Evolutionary conservation across 2,113 vertebrate species (phyloP), one percentile per base, ranked within the genome.

Genomic region (Caranx melampygus): DNA sequence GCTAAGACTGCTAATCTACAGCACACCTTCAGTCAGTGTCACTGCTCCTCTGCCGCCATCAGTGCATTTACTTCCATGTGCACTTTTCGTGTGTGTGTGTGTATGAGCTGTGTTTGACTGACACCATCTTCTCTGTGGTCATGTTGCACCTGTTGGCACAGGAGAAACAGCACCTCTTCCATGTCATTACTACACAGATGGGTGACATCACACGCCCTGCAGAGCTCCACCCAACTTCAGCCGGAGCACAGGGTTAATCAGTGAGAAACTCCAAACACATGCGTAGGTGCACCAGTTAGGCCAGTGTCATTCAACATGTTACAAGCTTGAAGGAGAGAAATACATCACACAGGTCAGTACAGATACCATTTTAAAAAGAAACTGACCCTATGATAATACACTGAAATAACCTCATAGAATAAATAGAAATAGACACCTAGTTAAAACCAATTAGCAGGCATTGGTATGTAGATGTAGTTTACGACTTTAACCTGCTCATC

Each of bases 1-100:
- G 79, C 81, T 78, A 57, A 72, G 65, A 73, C 78, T 76, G 79
- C 79, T 91, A 67, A 85, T 86, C 65, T n/a, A 67, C 64, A 66
- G 6, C 55, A 61, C 80, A 65, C 78, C 57, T 69, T 72, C 71
- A 82, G 61, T 60, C 79, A 31, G 51, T 21, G 14, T 58, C 33
- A 13, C 33, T 1, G 6, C 70, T 33, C 72, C 20, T n/a, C 68
- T 6, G 31, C 59, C 2, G 51, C 37, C 26, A 40, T 44, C 61
- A 9, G 20, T 34, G 4, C 21, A 35, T 72, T 20, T 40, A 52
- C 31, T 10, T 26, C 26, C 26, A 31, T 33, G 47, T 20, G 11
- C 40, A 1, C 34, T 12, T 35, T 45, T 57, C n/a, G 42, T 33
- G 55, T 33, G 54, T 26, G 10, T 8, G 3, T n/a, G 9, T n/a